Evolutionary conservation across 1,140 invertebrate species (phyloP), one percentile per base, ranked within the genome.

Genomic region (Neotoxoptera formosana): DNA sequence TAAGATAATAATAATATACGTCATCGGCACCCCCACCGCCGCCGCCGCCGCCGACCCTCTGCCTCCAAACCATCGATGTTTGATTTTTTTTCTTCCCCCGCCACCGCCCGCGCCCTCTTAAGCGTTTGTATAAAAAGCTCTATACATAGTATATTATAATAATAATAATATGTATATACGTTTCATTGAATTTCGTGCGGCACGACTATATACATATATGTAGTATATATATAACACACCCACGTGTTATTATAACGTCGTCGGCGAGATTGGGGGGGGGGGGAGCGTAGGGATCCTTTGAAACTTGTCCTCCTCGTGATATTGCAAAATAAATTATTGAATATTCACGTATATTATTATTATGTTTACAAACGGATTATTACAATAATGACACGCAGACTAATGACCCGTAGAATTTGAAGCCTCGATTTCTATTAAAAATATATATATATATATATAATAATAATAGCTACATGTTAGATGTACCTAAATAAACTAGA

Each of bases 1-100:
- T 67, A 67, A 67, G 30, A 67, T 67, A 67, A 67, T 67, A 67
- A 67, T 67, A 67, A 67, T 67, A 67, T 67, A 67, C 60, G 60
- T 67, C 30, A 67, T 67, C 30, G 56, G 23, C 23, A 11, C 47
- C 47, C 20, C 51, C 48, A 51, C 30, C 60, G 56, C 56, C 23
- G 2, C 47, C 47, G 51, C 51, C 48, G 20, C 30, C 60, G 30
- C 25, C 60, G n/a, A 67, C 60, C 60, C 30, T 67, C 7, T 11
- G 60, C 30, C n/a, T n/a, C 30, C 30, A 7, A 7, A n/a, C 60
- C 60, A 17, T 67, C 60, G 60, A 67, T 67, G n/a, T 67, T 67
- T 67, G 30, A n/a, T 67, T n/a, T 67, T 67, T 41, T 41, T 41
- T 41, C 30, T 67, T 67, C n/a, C 60, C 4, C 0, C 30, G 11